Conservation (phyloP, 2,888 invertebrate genomes). For the Habroteleia sp. region DNA sequence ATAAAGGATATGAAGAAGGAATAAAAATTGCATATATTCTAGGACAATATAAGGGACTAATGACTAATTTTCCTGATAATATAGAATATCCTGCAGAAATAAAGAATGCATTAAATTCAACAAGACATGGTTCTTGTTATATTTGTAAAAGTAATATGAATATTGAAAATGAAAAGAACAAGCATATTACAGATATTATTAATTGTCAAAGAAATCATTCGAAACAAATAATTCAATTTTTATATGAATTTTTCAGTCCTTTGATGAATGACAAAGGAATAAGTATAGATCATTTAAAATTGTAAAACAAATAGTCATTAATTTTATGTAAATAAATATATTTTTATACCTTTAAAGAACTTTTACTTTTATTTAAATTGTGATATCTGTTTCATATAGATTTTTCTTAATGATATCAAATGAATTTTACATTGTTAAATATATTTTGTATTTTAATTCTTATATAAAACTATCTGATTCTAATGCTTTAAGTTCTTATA, state of each 20-base stretch:
- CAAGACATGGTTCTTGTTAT: constrained; percentile 73
- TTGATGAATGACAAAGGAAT: constrained; percentile 65
- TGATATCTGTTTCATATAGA: no score
- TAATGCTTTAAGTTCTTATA: no score
- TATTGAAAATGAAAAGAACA: constrained; percentile 46
- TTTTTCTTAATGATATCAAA: no score
- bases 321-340: no score
- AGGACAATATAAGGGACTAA: constrained; percentile 82
- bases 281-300: constrained; percentile 45
- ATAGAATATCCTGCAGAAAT: constrained; percentile 69
- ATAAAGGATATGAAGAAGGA: constrained; percentile 86
- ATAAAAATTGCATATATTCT: constrained; percentile 84
- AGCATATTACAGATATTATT: constrained; percentile 67
- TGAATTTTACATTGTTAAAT: no score
- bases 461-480: no score
- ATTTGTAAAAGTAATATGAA: constrained; percentile 68
- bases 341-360: no score
- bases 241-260: constrained; percentile 72
- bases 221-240: constrained; percentile 66
- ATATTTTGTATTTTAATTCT: no score
- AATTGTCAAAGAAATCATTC: constrained; percentile 73
- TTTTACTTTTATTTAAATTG: no score
- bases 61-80: constrained; percentile 61
- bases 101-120: constrained; percentile 68
- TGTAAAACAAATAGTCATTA: no score